Percentiles rank a stretch among this genome's conserved stretches.
Evolutionary conservation across 2,797 vertebrate species (phyloP).

Genomic region (Paguma larvata): DNA sequence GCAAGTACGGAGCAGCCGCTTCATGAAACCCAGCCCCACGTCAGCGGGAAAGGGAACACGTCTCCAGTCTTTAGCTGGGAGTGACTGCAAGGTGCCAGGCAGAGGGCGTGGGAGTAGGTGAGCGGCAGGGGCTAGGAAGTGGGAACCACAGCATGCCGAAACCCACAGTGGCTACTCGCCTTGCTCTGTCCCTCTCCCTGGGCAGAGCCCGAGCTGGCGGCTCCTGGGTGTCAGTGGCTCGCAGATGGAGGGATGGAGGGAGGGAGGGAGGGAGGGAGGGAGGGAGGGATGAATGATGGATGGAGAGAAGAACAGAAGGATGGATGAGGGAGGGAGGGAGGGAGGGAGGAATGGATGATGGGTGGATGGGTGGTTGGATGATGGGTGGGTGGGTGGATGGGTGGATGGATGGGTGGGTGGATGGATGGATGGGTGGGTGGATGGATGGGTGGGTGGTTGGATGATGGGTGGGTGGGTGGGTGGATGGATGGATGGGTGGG

Average conservation of each 20-base stretch:
- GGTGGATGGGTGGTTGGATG: no score
- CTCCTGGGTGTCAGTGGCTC: not conserved
- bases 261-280: not conserved
- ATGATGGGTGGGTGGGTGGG: no score
- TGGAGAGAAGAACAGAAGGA: no score
- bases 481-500: no score
- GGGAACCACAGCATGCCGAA: not conserved
- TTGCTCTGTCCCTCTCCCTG: not conserved
- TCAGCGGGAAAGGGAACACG: not conserved
- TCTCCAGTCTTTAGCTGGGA: not conserved
- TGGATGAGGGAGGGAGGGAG: no score
- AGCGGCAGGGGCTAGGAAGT: not conserved
- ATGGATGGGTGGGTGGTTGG: no score
- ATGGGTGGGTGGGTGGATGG: accelerated
- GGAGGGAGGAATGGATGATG: accelerated
- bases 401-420: accelerated
- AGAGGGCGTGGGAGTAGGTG: accelerated
- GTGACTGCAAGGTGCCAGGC: not conserved
- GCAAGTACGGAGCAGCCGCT: no score
- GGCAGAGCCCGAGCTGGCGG: not conserved
- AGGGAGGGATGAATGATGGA: not conserved
- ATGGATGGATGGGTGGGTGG: accelerated
- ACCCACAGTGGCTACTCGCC: not conserved
- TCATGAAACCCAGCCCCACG: not conserved
- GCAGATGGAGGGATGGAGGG: no score